Conservation (phyloP, 2,113 vertebrate species). For the Pluvialis apricaria region DNA sequence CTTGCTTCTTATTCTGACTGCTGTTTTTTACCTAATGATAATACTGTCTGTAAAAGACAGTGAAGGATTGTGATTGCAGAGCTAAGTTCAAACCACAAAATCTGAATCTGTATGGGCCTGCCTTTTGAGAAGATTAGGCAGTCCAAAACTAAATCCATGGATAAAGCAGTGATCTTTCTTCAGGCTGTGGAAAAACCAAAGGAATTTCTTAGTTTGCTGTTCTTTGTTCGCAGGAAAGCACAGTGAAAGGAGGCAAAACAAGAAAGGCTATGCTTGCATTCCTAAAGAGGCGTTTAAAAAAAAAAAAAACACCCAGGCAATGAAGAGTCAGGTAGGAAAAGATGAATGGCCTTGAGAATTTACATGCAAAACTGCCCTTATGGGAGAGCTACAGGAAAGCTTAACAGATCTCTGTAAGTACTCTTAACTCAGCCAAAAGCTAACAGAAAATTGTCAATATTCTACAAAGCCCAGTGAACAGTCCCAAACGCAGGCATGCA, state of each 20-base stretch:
- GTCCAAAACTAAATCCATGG: conserved; percentile 17
- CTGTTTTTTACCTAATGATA: neutral
- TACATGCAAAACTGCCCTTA: neutral
- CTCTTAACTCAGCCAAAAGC: conserved; percentile 54
- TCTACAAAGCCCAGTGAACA: conserved; percentile 17
- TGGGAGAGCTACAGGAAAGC: conserved; percentile 20
- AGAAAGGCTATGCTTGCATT: neutral
- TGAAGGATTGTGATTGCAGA: neutral
- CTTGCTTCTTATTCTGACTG: neutral
- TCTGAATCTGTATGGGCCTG: conserved; percentile 10
- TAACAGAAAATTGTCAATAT: conserved; percentile 32
- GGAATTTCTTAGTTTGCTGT: conserved; percentile 48
- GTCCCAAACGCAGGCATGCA: neutral
- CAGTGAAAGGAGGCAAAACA: conserved; percentile 34
- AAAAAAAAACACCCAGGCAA: neutral
- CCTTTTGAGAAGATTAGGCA: conserved; percentile 34
- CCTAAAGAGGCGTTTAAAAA: neutral
- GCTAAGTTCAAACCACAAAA: conserved; percentile 29
- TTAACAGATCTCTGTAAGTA: neutral
- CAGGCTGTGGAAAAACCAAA: conserved; percentile 3
- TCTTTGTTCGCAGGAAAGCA: conserved; percentile 46
- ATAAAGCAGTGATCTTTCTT: conserved; percentile 28
- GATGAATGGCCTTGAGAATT: conserved; percentile 50
- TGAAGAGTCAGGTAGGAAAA: conserved; percentile 33
- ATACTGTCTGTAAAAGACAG: neutral